phyloP scores from a whole-genome alignment of 2,888 invertebrate genomes.

The Tachina lurida region DNA sequence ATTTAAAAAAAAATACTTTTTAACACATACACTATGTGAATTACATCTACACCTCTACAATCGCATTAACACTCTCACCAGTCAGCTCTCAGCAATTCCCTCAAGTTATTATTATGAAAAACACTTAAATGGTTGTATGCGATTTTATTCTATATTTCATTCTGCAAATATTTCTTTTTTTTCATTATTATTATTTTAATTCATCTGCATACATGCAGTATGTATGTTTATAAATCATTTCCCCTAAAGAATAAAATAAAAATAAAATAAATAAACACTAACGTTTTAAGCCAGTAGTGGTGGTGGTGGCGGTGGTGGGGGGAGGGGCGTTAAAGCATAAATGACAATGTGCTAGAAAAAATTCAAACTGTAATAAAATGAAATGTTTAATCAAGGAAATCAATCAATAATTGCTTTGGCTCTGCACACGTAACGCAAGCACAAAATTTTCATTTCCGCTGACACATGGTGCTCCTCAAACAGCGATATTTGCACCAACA shows the following conservation, averaged over 20 bases:
- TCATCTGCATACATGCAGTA: slow-evolving; percentile 33
- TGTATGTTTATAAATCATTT: slow-evolving; percentile 54
- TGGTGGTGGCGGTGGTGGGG: background rate
- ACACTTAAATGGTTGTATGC: slow-evolving; percentile 56
- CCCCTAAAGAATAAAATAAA: slow-evolving; percentile 40
- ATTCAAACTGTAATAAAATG: slow-evolving; percentile 37
- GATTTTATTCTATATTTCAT: slow-evolving; percentile 38
- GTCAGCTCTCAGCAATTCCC: slow-evolving; percentile 49
- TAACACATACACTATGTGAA: background rate
- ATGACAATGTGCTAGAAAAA: background rate
- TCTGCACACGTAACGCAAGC: slow-evolving; percentile 41
- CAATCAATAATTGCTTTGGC: slow-evolving; percentile 72
- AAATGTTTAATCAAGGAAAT: slow-evolving; percentile 69
- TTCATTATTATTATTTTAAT: slow-evolving; percentile 53
- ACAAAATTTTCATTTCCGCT: slow-evolving; percentile 66
- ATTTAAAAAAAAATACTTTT: slow-evolving; percentile 20
- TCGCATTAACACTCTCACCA: slow-evolving; percentile 32
- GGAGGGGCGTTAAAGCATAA: background rate
- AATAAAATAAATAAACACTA: background rate
- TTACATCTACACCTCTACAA: background rate
- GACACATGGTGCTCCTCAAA: slow-evolving; percentile 54
- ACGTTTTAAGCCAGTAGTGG: background rate
- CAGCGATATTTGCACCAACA: background rate
- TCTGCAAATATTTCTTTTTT: slow-evolving; percentile 26
- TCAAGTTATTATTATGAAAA: slow-evolving; percentile 63